These are phyloP conservation scores for Rattus norvegicus DNA, from an alignment of 2,113 vertebrate genomes.

Conservation along the genomic window DNA sequence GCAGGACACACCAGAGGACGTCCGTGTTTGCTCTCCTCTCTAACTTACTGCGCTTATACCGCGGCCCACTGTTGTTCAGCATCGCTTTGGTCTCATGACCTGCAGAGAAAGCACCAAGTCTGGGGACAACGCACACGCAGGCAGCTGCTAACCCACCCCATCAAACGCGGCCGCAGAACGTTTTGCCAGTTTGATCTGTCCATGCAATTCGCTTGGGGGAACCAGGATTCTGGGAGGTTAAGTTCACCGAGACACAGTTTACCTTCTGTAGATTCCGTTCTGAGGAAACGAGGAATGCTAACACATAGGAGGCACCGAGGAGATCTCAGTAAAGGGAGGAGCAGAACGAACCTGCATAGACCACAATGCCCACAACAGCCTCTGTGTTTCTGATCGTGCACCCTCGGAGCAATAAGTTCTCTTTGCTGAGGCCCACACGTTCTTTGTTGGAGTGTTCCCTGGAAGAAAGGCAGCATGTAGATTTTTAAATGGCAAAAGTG, in stretches of 20 bases:
- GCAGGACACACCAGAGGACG: constrained; percentile 94
- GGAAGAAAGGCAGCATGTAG: constrained; percentile 42
- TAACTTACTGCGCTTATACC: constrained; percentile 95
- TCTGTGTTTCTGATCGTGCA: constrained; percentile 96
- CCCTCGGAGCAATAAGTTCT: constrained; percentile 94
- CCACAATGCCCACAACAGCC: constrained; percentile 94
- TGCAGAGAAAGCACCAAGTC: constrained; percentile 63
- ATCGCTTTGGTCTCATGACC: constrained; percentile 99
- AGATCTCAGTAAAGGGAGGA: not conserved
- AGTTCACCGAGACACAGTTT: not conserved
- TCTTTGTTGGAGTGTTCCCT: constrained; percentile 91
- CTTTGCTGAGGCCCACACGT: constrained; percentile 92
- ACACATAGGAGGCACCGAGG: not conserved
- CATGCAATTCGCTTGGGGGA: constrained; percentile 15
- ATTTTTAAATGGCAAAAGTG: constrained; percentile 18
- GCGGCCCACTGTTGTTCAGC: constrained; percentile 95
- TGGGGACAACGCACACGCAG: constrained; percentile 22
- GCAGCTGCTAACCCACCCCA: not conserved
- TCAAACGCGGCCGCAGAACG: not conserved
- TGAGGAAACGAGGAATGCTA: not conserved
- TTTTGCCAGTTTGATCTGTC: not conserved
- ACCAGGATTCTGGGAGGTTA: not conserved
- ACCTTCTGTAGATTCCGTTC: not conserved
- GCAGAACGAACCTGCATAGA: constrained; percentile 93
- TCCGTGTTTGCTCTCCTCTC: constrained; percentile 93